These are phyloP conservation scores for Spondyliosoma cantharus DNA, from an alignment of 2,797 vertebrate genomes.

Conservation along the genomic window DNA sequence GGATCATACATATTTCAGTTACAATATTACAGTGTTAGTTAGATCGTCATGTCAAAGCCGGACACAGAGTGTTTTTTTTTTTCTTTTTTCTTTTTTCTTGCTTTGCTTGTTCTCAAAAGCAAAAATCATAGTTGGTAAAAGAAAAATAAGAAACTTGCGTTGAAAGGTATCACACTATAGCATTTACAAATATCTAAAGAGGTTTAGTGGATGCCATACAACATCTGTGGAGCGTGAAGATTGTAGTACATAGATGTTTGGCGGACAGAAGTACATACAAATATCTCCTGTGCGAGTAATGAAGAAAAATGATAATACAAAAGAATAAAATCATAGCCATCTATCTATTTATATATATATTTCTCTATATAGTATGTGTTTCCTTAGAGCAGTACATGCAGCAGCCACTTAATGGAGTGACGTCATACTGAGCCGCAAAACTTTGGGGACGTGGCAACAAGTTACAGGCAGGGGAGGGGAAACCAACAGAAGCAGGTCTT, in stretches of 20 bases:
- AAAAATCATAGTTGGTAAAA: constrained; percentile 77
- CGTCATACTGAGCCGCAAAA: constrained; percentile 91
- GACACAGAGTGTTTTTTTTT: constrained; percentile 86
- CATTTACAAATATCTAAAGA: constrained; percentile 92
- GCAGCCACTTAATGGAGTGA: constrained; percentile 95
- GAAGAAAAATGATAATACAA: constrained; percentile 84
- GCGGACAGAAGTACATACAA: constrained; percentile 83
- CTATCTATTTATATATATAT: constrained; percentile 89
- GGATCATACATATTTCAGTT: constrained; percentile 97
- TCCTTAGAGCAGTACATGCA: constrained; percentile 95
- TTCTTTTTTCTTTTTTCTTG: constrained; percentile 72
- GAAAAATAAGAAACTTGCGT: constrained; percentile 80
- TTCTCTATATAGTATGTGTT: constrained; percentile 88
- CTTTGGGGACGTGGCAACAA: constrained; percentile 88
- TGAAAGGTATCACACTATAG: constrained; percentile 90
- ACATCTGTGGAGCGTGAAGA: constrained; percentile 79
- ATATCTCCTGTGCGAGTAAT: constrained; percentile 85
- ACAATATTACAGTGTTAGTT: constrained; percentile 95
- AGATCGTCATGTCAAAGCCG: constrained; percentile 91
- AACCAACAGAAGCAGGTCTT: constrained; percentile 78
- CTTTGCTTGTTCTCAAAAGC: constrained; percentile 82
- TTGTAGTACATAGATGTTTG: constrained; percentile 83
- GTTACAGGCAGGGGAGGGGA: constrained; percentile 84
- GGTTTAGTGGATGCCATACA: constrained; percentile 84
- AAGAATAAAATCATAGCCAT: constrained; percentile 88